phyloP scores from a whole-genome alignment of 1,140 invertebrate species.

The Formica exsecta region DNA sequence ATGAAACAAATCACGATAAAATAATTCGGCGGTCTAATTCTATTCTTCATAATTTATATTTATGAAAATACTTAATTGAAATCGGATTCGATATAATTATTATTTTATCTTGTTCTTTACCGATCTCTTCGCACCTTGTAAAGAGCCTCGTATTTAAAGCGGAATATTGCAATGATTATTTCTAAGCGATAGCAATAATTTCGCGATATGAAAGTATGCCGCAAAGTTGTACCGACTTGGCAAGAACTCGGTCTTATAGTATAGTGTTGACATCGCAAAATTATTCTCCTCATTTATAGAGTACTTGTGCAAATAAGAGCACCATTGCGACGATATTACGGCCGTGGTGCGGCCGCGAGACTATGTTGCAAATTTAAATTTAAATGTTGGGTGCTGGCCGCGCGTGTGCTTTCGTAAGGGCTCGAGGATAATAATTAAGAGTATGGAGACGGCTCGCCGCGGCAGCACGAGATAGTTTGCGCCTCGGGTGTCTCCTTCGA shows the following conservation, averaged over 20 bases:
- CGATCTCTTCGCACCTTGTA: background rate
- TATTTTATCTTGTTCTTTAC: slow-evolving; percentile 28
- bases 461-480: slow-evolving; percentile 19
- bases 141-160: background rate
- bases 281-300: slow-evolving; percentile 48
- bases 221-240: slow-evolving; percentile 25
- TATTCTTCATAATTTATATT: slow-evolving; percentile 3
- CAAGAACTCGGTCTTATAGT: slow-evolving; percentile 8
- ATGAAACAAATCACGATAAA: background rate
- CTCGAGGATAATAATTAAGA: slow-evolving; percentile 68
- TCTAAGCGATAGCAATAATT: slow-evolving; percentile 34
- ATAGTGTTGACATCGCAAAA: slow-evolving; percentile 24
- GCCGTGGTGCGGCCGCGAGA: background rate
- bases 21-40: background rate
- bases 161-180: slow-evolving; percentile 29
- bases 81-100: slow-evolving; percentile 21
- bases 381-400: slow-evolving; percentile 46
- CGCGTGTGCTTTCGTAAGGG: slow-evolving; percentile 40
- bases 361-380: slow-evolving; percentile 56
- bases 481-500: slow-evolving; percentile 56
- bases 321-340: slow-evolving; percentile 17
- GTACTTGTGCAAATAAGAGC: slow-evolving; percentile 49
- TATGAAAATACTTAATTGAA: background rate
- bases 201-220: slow-evolving; percentile 11
- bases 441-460: slow-evolving; percentile 24